Evolutionary conservation across 2,797 vertebrate genomes (phyloP).

Genomic region (Choloepus didactylus): DNA sequence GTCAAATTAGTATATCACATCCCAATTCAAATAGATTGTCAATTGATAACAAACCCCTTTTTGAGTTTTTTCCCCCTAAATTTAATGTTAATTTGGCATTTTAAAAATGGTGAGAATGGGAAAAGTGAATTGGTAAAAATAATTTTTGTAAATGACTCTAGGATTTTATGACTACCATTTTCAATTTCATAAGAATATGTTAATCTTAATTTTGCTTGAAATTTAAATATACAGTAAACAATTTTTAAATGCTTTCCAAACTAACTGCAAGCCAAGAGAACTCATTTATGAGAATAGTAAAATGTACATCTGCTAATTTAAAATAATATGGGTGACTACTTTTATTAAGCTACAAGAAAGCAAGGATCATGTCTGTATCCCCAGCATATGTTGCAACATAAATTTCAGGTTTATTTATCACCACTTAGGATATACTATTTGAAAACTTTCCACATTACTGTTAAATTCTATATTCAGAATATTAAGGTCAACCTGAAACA

Average conservation of each 20-base stretch:
- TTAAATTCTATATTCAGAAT: conserved; percentile 44
- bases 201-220: not conserved
- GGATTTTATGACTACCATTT: not conserved
- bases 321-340: not conserved
- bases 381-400: not conserved
- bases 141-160: not conserved
- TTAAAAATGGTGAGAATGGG: not conserved
- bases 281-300: conserved; percentile 17
- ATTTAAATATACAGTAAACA: not conserved
- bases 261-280: not conserved
- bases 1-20: conserved; percentile 48
- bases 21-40: not conserved
- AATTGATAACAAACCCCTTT: not conserved
- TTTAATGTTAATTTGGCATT: not conserved
- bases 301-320: not conserved
- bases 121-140: not conserved
- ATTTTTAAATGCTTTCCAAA: not conserved
- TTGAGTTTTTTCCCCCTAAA: not conserved
- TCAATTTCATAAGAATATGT: not conserved
- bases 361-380: not conserved
- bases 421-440: conserved; percentile 9
- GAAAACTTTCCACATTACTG: conserved; percentile 44
- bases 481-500: not conserved
- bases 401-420: conserved; percentile 6
- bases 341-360: not conserved